A percentile compares a stretch with the other conserved stretches of the same genome.
phyloP scores from a whole-genome alignment of 2,113 vertebrate genomes.

The Barnardius zonarius region DNA sequence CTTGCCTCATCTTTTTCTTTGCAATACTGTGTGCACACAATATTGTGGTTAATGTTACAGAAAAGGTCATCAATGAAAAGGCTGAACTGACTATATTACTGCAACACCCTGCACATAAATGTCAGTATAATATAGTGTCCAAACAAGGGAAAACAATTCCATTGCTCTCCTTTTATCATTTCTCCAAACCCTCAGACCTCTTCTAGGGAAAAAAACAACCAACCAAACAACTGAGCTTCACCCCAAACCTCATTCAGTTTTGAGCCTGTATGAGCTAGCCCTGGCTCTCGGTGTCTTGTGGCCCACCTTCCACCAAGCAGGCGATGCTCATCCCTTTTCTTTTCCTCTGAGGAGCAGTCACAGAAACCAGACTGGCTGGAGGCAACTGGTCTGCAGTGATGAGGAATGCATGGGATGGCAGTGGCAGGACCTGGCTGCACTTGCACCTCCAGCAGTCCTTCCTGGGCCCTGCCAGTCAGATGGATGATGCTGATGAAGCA shows the following conservation, averaged over 20 bases:
- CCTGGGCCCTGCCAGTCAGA: rapidly evolving
- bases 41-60: not conserved
- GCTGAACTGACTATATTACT: not conserved
- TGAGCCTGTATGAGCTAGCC: not conserved
- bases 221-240: not conserved
- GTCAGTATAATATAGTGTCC: not conserved
- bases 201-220: not conserved
- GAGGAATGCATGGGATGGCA: rapidly evolving
- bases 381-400: not conserved
- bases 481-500: rapidly evolving
- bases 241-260: not conserved
- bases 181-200: not conserved
- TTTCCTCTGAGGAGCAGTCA: not conserved
- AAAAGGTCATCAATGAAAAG: slow-evolving; percentile 8
- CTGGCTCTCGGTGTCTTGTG: not conserved
- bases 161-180: not conserved
- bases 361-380: not conserved
- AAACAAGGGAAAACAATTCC: not conserved
- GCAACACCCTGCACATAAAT: not conserved
- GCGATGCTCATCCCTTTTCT: not conserved
- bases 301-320: not conserved
- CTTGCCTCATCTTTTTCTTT: not conserved
- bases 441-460: not conserved
- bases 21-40: rapidly evolving
- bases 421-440: not conserved